These are phyloP conservation scores for Sebastolobus altivelis DNA, from an alignment of 2,797 vertebrate genomes.

Conservation along the genomic window DNA sequence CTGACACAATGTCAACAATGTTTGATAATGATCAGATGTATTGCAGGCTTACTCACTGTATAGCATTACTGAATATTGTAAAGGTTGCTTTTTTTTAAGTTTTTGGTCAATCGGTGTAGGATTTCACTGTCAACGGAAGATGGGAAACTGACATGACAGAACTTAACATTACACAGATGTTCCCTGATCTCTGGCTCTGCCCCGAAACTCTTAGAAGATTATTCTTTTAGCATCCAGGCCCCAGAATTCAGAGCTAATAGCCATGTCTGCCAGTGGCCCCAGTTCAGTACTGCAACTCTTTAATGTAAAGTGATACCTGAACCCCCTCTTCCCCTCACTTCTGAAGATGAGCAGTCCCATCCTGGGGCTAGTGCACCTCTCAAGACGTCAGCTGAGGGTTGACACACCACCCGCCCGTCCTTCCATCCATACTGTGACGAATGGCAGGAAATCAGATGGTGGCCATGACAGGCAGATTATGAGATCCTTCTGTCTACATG, in stretches of 20 bases:
- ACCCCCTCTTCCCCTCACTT: conserved; percentile 10
- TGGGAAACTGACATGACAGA: conserved; percentile 34
- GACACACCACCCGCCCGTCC: conserved; percentile 49
- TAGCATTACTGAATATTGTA: background rate
- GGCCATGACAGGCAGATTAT: conserved; percentile 81
- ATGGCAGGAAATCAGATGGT: conserved; percentile 82
- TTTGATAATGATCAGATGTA: background rate
- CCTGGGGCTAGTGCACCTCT: conserved; percentile 57
- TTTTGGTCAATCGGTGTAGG: background rate
- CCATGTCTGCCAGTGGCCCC: conserved; percentile 41
- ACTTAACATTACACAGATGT: conserved; percentile 54
- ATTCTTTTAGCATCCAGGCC: conserved; percentile 38
- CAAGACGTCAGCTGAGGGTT: conserved; percentile 49
- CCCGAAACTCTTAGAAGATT: conserved; percentile 25
- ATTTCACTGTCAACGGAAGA: conserved; percentile 27
- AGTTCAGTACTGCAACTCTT: conserved; percentile 29
- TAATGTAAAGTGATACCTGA: conserved; percentile 64
- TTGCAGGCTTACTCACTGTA: background rate
- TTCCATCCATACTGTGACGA: conserved; percentile 75
- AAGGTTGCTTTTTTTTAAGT: background rate
- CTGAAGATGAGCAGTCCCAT: conserved; percentile 64
- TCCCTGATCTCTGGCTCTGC: conserved; percentile 28
- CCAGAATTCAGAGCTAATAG: conserved; percentile 46
- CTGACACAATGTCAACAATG: background rate
- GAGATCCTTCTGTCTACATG: conserved; percentile 80